These are phyloP conservation scores for Vipera ursinii DNA, from an alignment of 2,797 vertebrate genomes.

Conservation along the genomic window DNA sequence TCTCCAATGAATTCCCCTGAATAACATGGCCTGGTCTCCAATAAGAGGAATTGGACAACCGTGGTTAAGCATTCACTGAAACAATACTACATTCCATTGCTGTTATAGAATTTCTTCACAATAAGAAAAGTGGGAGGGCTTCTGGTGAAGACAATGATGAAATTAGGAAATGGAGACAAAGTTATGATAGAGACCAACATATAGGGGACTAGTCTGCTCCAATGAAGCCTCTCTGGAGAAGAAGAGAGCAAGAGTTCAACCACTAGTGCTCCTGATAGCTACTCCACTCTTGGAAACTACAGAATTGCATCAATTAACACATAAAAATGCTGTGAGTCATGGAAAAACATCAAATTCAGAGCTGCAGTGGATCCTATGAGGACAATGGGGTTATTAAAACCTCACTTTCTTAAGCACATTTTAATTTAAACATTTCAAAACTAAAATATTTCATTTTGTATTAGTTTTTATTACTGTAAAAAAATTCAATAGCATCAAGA, in stretches of 20 bases:
- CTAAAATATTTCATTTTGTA: neutral
- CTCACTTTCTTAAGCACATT: neutral
- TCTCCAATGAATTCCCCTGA: neutral
- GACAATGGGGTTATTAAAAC: neutral
- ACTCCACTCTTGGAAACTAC: neutral
- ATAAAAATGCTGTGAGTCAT: neutral
- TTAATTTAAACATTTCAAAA: neutral
- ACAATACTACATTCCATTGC: neutral
- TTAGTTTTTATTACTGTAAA: neutral
- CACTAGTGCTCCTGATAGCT: neutral
- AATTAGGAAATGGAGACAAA: neutral
- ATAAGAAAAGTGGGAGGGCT: neutral
- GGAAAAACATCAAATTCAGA: neutral
- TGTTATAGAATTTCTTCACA: neutral
- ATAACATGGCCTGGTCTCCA: neutral
- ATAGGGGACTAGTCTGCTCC: neutral
- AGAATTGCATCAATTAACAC: neutral
- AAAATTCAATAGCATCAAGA: neutral
- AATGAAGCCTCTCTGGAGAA: neutral
- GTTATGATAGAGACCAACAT: neutral
- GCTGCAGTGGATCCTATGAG: neutral
- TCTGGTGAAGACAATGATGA: neutral
- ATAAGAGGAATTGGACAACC: neutral
- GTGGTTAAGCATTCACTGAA: neutral
- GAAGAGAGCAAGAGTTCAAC: neutral